Evolutionary conservation across 2,888 invertebrate genomes (phyloP), one percentile per base, ranked within the genome.

Genomic region (Philereme transversata): DNA sequence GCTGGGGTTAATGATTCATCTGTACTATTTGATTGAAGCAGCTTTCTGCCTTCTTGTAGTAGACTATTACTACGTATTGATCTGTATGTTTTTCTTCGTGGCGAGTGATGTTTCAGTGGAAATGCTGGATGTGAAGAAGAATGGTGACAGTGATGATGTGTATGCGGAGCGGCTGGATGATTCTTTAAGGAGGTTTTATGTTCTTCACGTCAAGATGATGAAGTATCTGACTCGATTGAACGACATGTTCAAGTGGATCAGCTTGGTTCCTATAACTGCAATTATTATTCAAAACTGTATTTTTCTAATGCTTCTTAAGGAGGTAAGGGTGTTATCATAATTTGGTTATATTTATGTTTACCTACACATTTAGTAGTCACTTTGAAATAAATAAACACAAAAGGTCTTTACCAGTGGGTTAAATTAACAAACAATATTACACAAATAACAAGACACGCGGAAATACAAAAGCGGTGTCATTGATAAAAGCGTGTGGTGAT

Each of bases 11-110:
- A 40, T 79, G 0, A 52, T 88, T 0, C 89, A 90, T 55, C 67
- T 72, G 0, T 61, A 82, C 5, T 86, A 77, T 61, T 61, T 89
- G 10, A 67, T 78, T 5, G 71, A 80, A 59, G 72, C 81, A 11
- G 62, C 77, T 0, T 75, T 78, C 5, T 77, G 77, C 0, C 72
- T 81, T 6, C 65, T 83, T 4, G 55, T 75, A 0, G 60, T 79
- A 10, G 87, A 89, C 55, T 71, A 86, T 65, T 90, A 87, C 86
- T 88, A 86, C 51, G 74, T 84, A 11, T 41, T 84, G 1, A 52
- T 86, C 0, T 73, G 83, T 62, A 77, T 72, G 50, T 81, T 86
- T 38, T 76, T 83, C 36, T 82, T 84, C 53, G 63, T 67, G 6
- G 76, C 84, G 0, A 73, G 71, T 55, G 82, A 86, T 9, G 73